Percentiles rank a stretch among this genome's conserved stretches.
phyloP scores from a whole-genome alignment of 2,113 vertebrate genomes.

The Spheniscus mendiculus region DNA sequence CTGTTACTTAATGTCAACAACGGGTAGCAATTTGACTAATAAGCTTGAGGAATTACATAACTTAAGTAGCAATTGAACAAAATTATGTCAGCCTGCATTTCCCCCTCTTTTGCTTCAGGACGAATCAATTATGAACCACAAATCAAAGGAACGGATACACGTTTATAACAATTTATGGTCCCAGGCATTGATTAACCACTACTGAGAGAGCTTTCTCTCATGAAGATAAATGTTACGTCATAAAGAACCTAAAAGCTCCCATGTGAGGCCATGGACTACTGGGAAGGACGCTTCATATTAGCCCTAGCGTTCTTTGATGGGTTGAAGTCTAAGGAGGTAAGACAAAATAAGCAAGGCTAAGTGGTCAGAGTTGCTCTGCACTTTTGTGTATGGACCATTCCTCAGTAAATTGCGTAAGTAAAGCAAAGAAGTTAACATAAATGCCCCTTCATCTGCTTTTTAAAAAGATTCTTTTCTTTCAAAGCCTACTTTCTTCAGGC shows the following conservation, averaged over 20 bases:
- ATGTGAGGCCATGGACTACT: neutral
- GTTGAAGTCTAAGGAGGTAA: neutral
- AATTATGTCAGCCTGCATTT: neutral
- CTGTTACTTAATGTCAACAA: neutral
- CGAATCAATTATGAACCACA: neutral
- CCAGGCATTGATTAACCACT: neutral
- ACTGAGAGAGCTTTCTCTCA: neutral
- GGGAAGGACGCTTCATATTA: neutral
- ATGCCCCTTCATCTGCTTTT: neutral
- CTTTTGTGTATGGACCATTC: neutral
- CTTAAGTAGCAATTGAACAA: neutral
- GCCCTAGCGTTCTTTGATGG: neutral
- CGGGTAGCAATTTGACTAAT: neutral
- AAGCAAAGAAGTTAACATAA: neutral
- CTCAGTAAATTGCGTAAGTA: neutral
- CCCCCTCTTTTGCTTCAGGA: neutral
- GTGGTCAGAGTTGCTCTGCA: neutral
- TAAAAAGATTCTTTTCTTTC: neutral
- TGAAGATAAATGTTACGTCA: neutral
- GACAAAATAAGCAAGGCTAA: neutral
- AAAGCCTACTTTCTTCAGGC: neutral
- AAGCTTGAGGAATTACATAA: neutral
- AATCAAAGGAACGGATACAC: neutral
- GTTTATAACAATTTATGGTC: neutral
- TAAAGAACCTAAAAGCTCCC: neutral